Conservation (phyloP, 2,888 invertebrate species). For the Molorchus minor region DNA sequence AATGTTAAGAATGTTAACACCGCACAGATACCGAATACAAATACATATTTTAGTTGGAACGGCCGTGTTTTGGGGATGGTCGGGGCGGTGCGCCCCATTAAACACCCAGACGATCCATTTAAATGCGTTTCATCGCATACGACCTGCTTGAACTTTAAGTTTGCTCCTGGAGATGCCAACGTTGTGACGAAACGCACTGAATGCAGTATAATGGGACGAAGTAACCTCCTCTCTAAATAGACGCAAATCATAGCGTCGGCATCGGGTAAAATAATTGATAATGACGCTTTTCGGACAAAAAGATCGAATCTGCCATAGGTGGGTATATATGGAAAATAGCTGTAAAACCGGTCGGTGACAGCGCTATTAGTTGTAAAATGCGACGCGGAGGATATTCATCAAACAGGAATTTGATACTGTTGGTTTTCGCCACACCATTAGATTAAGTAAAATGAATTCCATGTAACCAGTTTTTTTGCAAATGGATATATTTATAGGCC, state of each 20-base stretch:
- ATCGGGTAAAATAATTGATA: too few relatives aligned
- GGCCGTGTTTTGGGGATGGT: slow-evolving; percentile 52
- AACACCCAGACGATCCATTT: slow-evolving; percentile 53
- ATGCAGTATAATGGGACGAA: too few relatives aligned
- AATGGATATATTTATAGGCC: slow-evolving; percentile 32
- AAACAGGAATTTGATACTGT: slow-evolving; percentile 39
- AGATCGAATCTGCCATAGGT: too few relatives aligned
- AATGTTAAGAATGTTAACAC: slow-evolving; percentile 53
- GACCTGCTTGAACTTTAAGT: slow-evolving; percentile 48
- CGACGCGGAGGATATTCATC: slow-evolving; percentile 6
- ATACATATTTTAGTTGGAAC: slow-evolving; percentile 55
- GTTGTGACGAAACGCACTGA: too few relatives aligned
- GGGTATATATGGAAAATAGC: neutral
- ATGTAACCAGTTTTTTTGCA: slow-evolving; percentile 31
- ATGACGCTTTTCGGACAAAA: too few relatives aligned
- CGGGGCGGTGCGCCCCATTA: slow-evolving; percentile 53
- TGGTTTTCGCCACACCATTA: slow-evolving; percentile 37
- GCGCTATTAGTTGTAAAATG: slow-evolving; percentile 7
- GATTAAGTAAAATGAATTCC: slow-evolving; percentile 35
- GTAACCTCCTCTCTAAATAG: too few relatives aligned
- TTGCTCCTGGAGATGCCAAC: too few relatives aligned
- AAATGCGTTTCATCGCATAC: slow-evolving; percentile 56
- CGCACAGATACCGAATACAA: slow-evolving; percentile 58
- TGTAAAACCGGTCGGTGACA: neutral
- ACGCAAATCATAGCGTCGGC: too few relatives aligned